A percentile compares a stretch with the other conserved stretches of the same genome.
These are phyloP conservation scores for Epinephelus lanceolatus DNA, from an alignment of 2,113 vertebrate species.

Conservation along the genomic window DNA sequence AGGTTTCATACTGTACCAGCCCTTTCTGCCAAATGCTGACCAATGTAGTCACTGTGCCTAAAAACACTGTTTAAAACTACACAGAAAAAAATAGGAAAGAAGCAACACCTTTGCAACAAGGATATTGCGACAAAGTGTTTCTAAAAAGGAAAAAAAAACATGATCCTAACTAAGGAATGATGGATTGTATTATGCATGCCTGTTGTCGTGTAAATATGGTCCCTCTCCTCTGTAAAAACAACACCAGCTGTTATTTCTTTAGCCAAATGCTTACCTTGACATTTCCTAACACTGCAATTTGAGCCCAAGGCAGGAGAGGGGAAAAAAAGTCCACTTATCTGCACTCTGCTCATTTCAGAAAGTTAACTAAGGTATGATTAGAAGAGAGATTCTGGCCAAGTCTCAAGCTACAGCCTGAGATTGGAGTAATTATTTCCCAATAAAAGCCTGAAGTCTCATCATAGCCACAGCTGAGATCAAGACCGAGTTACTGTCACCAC, in stretches of 20 bases:
- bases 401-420: constrained; percentile 48
- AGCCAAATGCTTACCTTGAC: constrained; percentile 71
- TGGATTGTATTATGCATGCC: constrained; percentile 16
- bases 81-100: not conserved
- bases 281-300: constrained; percentile 72
- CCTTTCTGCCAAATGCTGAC: constrained; percentile 21
- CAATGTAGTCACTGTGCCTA: not conserved
- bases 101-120: constrained; percentile 3
- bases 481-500: constrained; percentile 42
- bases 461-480: constrained; percentile 48
- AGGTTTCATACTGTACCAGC: constrained; percentile 39
- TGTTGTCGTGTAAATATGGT: constrained; percentile 44
- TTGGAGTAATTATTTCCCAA: constrained; percentile 70
- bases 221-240: constrained; percentile 61
- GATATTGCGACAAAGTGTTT: constrained; percentile 12
- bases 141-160: not conserved
- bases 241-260: constrained; percentile 67
- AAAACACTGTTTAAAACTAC: constrained; percentile 8
- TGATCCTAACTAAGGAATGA: constrained; percentile 24
- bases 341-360: constrained; percentile 60
- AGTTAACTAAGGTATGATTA: constrained; percentile 64
- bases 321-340: constrained; percentile 27
- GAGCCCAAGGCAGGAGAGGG: constrained; percentile 38
- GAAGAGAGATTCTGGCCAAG: constrained; percentile 35
- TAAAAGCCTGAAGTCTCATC: constrained; percentile 57